Percentiles rank a stretch among this genome's conserved stretches.
Evolutionary conservation across 2,797 vertebrate genomes (phyloP).

Genomic region (Sebastes oblongus): DNA sequence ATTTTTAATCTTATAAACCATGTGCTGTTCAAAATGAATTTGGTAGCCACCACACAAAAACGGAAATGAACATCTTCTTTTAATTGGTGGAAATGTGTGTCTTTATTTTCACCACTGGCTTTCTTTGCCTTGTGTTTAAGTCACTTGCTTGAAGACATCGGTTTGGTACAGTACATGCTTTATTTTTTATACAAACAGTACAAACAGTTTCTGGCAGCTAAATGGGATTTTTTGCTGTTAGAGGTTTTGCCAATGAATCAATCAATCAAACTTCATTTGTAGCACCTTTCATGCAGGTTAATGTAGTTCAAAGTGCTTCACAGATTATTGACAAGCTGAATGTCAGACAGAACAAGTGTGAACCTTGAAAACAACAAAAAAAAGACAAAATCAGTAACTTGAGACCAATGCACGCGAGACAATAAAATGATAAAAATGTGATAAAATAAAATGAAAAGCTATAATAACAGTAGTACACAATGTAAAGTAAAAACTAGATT

Average conservation of each 20-base stretch:
- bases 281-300: too few relatives aligned
- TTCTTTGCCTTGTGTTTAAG: neutral
- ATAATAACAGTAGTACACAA: too few relatives aligned
- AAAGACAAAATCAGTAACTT: too few relatives aligned
- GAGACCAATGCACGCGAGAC: too few relatives aligned
- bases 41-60: neutral
- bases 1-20: neutral
- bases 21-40: neutral
- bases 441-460: too few relatives aligned
- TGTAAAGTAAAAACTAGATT: too few relatives aligned
- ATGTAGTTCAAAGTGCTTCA: too few relatives aligned
- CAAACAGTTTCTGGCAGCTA: neutral
- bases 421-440: too few relatives aligned
- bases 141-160: neutral
- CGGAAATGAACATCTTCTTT: neutral
- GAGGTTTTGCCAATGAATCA: neutral
- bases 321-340: too few relatives aligned
- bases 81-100: neutral
- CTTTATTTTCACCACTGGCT: neutral
- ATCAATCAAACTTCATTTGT: too few relatives aligned
- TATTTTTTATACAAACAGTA: neutral
- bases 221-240: neutral
- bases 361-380: too few relatives aligned
- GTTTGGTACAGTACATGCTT: neutral
- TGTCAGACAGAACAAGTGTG: too few relatives aligned